Conservation (phyloP, 1,140 invertebrate species). For the Hyles euphorbiae region DNA sequence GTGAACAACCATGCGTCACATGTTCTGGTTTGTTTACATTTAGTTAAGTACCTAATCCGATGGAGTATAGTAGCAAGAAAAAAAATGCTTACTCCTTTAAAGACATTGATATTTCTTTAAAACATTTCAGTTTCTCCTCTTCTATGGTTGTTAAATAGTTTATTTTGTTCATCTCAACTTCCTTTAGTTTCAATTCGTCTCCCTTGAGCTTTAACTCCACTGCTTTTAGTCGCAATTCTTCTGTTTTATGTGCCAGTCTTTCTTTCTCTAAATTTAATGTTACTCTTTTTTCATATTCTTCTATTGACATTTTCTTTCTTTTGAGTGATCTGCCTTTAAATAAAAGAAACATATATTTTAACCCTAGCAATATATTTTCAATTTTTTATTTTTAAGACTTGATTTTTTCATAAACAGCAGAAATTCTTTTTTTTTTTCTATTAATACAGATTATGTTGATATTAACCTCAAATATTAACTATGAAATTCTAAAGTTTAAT, state of each 20-base stretch:
- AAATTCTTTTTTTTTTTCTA: too few species aligned
- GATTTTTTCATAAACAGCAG: too few species aligned
- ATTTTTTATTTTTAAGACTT: too few species aligned
- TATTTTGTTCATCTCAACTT: conserved; percentile 37
- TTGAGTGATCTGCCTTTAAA: conserved; percentile 14
- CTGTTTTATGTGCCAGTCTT: conserved; percentile 26
- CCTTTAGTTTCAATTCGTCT: conserved; percentile 35
- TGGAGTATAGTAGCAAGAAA: not conserved
- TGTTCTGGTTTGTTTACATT: too few species aligned
- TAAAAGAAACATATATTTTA: conserved; percentile 2
- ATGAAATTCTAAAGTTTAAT: too few species aligned
- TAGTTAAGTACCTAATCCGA: too few species aligned
- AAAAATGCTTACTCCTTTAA: conserved; percentile 36
- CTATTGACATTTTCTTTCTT: conserved; percentile 21
- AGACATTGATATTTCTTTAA: conserved; percentile 33
- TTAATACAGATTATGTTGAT: too few species aligned
- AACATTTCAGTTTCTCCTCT: conserved; percentile 41
- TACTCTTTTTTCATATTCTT: conserved; percentile 29
- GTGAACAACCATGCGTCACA: too few species aligned
- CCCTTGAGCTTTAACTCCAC: conserved; percentile 35
- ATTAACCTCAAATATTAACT: too few species aligned
- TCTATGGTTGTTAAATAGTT: conserved; percentile 39
- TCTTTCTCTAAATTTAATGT: conserved; percentile 32
- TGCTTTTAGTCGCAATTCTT: conserved; percentile 31
- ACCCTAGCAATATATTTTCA: not conserved